A percentile compares a stretch with the other conserved stretches of the same genome.
These are phyloP conservation scores for Merodon equestris DNA, from an alignment of 2,888 invertebrate genomes.

Conservation along the genomic window DNA sequence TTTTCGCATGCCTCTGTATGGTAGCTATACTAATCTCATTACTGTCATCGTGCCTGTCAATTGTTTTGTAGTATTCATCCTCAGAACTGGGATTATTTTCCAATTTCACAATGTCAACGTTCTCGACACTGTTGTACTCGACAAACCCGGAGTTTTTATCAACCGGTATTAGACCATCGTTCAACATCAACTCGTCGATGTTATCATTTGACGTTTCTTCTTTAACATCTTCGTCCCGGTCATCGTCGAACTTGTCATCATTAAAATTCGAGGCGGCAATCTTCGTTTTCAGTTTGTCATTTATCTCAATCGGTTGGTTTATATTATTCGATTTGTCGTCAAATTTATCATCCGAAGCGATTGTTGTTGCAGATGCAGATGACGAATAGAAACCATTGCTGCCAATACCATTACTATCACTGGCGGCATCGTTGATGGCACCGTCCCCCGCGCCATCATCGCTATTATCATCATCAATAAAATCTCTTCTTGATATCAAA, in stretches of 20 bases:
- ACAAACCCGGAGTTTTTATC: conserved; percentile 49
- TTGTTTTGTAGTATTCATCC: conserved; percentile 75
- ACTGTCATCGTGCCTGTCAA: conserved; percentile 36
- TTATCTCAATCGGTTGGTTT: conserved; percentile 71
- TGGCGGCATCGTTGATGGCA: conserved; percentile 29
- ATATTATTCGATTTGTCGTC: conserved; percentile 63
- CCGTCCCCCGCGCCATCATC: conserved; percentile 63
- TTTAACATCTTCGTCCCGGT: conserved; percentile 3
- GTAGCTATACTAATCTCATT: conserved; percentile 35
- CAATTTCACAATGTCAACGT: conserved; percentile 77
- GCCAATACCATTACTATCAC: conserved; percentile 2
- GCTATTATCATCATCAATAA: conserved; percentile 64
- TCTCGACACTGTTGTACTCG: conserved; percentile 70
- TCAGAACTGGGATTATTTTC: conserved; percentile 72
- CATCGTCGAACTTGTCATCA: conserved; percentile 17
- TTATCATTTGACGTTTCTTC: conserved; percentile 62
- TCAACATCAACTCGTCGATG: conserved; percentile 75
- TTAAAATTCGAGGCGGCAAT: conserved; percentile 35
- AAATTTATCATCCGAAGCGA: conserved; percentile 58
- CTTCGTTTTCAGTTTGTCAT: conserved; percentile 61
- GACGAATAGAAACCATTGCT: conserved; percentile 43
- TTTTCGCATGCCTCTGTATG: conserved; percentile 17
- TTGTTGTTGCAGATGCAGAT: conserved; percentile 61
- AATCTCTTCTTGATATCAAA: conserved; percentile 74
- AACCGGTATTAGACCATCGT: conserved; percentile 73